These are phyloP conservation scores for Brachyalestes nurse DNA, from an alignment of 2,797 vertebrate genomes.

Conservation along the genomic window DNA sequence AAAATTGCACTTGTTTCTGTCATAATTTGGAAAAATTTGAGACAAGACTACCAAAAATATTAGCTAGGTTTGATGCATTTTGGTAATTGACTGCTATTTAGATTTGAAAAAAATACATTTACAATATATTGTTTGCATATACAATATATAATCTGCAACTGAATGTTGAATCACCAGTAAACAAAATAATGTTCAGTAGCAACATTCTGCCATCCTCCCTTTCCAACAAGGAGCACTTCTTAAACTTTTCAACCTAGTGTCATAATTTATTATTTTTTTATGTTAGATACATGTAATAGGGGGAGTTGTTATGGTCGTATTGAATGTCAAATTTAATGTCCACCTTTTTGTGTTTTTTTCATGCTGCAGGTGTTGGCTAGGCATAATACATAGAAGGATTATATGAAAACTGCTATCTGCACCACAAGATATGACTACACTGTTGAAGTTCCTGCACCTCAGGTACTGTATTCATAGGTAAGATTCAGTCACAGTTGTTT, in stretches of 20 bases:
- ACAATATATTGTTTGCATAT: too few relatives aligned
- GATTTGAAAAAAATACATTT: too few relatives aligned
- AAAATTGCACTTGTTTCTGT: not conserved
- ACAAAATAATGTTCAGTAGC: conserved; percentile 32
- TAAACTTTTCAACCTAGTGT: conserved; percentile 12
- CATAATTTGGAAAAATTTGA: not conserved
- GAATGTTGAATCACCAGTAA: conserved; percentile 8
- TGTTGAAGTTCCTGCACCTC: not conserved
- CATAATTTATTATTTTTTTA: too few relatives aligned
- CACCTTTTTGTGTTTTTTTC: not conserved
- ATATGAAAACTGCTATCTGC: not conserved
- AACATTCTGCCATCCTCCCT: conserved; percentile 24
- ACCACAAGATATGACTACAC: not conserved
- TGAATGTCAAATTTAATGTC: not conserved
- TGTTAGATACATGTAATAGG: not conserved
- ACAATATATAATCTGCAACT: not conserved
- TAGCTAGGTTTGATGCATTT: not conserved
- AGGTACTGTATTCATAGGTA: conserved; percentile 14
- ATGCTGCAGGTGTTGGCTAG: conserved; percentile 25
- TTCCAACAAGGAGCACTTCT: conserved; percentile 31
- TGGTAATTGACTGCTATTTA: too few relatives aligned
- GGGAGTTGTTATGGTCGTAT: not conserved
- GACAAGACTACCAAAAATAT: too few relatives aligned
- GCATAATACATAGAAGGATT: conserved; percentile 1
- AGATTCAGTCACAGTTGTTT: not conserved